phyloP scores from a whole-genome alignment of 2,888 invertebrate genomes.

The Dolichopus griseipennis region DNA sequence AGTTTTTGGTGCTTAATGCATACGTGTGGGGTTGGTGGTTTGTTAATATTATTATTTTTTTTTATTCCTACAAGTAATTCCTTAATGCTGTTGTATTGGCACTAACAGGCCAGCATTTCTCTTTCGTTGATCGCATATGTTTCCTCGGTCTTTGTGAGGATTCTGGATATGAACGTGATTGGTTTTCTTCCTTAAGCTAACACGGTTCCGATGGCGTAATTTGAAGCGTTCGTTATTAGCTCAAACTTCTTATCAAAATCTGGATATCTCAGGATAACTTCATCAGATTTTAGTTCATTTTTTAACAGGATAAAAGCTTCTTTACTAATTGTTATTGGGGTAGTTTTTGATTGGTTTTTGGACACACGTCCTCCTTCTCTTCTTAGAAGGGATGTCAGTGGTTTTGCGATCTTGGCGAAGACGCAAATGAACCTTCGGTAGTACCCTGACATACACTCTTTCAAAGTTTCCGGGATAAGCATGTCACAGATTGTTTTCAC shows the following conservation, averaged over 20 bases:
- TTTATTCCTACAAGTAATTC: slow-evolving; percentile 9
- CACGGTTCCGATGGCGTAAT: slow-evolving; percentile 14
- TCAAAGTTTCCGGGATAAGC: neutral
- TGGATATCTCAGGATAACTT: slow-evolving; percentile 14
- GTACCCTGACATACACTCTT: slow-evolving; percentile 4
- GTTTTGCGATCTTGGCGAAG: slow-evolving; percentile 18
- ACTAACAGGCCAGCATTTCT: slow-evolving; percentile 14
- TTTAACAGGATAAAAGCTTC: slow-evolving; percentile 17
- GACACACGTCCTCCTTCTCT: slow-evolving; percentile 11
- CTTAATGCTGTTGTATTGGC: slow-evolving; percentile 13
- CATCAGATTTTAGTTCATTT: slow-evolving; percentile 14
- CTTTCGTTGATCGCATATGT: slow-evolving; percentile 10
- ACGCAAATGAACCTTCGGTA: slow-evolving; percentile 17
- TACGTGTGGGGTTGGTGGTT: slow-evolving; percentile 13
- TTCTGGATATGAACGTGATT: slow-evolving; percentile 10
- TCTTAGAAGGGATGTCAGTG: slow-evolving; percentile 13
- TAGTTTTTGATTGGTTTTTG: slow-evolving; percentile 15
- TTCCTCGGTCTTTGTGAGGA: slow-evolving; percentile 10
- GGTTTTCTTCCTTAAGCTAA: slow-evolving; percentile 10
- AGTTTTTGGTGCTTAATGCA: slow-evolving; percentile 11
- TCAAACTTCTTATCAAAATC: slow-evolving; percentile 13
- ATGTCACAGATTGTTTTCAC: neutral
- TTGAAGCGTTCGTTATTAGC: slow-evolving; percentile 14
- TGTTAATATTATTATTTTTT: slow-evolving; percentile 10
- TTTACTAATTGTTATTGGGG: slow-evolving; percentile 8